Base-by-base conservation (phyloP, 2,113 vertebrate species). In the Toxotes jaculatrix region DNA sequence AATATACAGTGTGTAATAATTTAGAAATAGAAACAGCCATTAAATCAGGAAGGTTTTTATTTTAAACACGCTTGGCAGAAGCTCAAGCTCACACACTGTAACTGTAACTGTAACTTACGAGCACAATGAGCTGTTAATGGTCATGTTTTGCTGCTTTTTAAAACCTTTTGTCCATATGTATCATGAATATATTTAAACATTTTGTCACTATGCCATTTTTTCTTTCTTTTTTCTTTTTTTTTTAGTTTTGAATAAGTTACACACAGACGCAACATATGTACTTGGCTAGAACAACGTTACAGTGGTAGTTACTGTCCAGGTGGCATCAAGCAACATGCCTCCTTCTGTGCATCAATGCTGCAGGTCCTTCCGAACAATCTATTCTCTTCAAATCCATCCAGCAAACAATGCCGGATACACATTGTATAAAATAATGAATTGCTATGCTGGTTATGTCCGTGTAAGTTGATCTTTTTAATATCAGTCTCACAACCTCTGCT, bases 401-500 rank as follows among this genome's bases (percentile, higher is more conserved):
- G 49, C 9, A 45, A 27, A 38, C 42, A 53, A 69, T 43, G 14
- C 12, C 12, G 45, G 21, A 69, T 55, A 59, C 49, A 65, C n/a
- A 19, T 5, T 49, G 57, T 70, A 36, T 17, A 10, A 75, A 62
- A 43, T 12, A 10, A 45, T 68, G 9, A 63, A 31, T 53, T 80
- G 19, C 43, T 72, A 32, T 66, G 40, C 23, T 73, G 27, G 13
- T 34, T 74, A 42, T 49, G 21, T 65, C 73, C 27, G 34, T 88
- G 86, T 85, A 87, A 88, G 45, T 83, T 87, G 80, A 89, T 69
- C 82, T 89, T 88, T 27, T 89, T 43, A 32, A 36, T 19, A 63
- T 77, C 11, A 59, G 45, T 61, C 42, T 17, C 19, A 31, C 53
- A 45, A 51, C 40, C 62, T 70, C 11, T 4, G 12, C 17, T 63